Conservation (phyloP, 2,113 vertebrate species). For the Ibidorhyncha struthersii region DNA sequence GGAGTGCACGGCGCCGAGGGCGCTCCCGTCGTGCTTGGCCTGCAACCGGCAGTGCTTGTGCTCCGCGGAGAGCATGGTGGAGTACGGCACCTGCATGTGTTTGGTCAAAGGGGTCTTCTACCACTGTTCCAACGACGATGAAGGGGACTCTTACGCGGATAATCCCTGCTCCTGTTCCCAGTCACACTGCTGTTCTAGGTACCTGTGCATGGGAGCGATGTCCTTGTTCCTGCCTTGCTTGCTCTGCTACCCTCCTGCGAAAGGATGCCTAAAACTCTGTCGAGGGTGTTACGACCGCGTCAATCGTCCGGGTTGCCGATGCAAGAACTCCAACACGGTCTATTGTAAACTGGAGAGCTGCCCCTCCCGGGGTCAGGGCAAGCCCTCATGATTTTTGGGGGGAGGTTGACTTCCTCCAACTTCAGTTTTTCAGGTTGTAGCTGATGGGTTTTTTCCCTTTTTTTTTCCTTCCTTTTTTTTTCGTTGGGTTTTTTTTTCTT, state of each 20-base stretch:
- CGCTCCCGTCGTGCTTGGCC: constrained; percentile 90
- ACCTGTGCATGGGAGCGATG: constrained; percentile 95
- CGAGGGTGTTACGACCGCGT: constrained; percentile 89
- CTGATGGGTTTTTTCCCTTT: background rate
- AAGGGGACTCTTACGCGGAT: constrained; percentile 93
- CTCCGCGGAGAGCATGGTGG: constrained; percentile 92
- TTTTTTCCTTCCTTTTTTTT: background rate
- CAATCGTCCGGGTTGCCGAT: constrained; percentile 92
- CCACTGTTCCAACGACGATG: constrained; percentile 96
- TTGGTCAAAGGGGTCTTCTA: constrained; percentile 96
- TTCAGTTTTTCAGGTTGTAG: constrained; percentile 72
- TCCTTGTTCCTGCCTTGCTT: constrained; percentile 91
- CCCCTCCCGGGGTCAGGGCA: constrained; percentile 83
- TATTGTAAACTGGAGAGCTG: constrained; percentile 97
- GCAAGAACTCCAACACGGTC: constrained; percentile 98
- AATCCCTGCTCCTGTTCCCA: constrained; percentile 95
- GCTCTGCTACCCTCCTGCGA: constrained; percentile 94
- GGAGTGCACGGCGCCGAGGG: constrained; percentile 90
- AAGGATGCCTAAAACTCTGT: constrained; percentile 90
- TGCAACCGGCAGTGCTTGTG: constrained; percentile 93
- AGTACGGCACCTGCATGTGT: constrained; percentile 97
- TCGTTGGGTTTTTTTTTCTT: background rate
- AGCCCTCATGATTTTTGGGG: constrained; percentile 87
- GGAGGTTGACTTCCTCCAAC: constrained; percentile 46
- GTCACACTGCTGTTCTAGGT: constrained; percentile 93